Evolutionary conservation across 2,113 vertebrate species (phyloP).

Genomic region (Cnemophilus loriae): DNA sequence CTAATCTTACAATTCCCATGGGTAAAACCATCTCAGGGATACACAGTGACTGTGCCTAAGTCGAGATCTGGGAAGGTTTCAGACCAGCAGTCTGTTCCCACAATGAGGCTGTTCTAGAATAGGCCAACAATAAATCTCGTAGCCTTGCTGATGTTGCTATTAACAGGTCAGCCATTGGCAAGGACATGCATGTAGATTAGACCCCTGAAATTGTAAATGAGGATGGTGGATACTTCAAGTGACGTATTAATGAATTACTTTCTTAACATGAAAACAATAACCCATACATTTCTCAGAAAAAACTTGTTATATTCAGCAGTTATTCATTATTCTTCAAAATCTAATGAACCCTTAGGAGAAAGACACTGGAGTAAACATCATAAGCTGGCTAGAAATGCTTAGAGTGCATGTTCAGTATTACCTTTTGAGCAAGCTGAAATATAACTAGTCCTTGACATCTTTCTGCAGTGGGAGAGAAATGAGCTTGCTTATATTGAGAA

Average conservation of each 20-base stretch:
- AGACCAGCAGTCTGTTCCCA: too few species aligned
- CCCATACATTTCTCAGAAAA: not conserved
- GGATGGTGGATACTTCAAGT: not conserved
- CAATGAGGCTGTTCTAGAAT: not conserved
- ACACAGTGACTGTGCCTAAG: too few species aligned
- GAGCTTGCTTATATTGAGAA: not conserved
- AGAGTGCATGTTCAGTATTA: not conserved
- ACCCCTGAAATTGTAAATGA: not conserved
- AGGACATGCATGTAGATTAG: not conserved
- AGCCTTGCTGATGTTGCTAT: not conserved
- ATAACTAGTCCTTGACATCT: not conserved
- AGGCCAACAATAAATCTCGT: not conserved
- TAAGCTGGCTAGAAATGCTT: not conserved
- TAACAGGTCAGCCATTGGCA: not conserved
- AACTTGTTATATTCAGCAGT: not conserved
- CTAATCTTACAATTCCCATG: too few species aligned
- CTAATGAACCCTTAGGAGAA: not conserved
- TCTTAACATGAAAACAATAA: not conserved
- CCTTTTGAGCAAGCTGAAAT: constrained; percentile 14
- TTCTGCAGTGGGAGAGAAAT: not conserved
- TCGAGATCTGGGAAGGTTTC: too few species aligned
- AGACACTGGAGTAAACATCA: not conserved
- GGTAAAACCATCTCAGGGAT: too few species aligned
- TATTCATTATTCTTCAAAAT: constrained; percentile 1
- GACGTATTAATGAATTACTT: not conserved